Percentiles rank a stretch among this genome's conserved stretches.
These are phyloP conservation scores for Anagyrus pseudococci DNA, from an alignment of 2,888 invertebrate genomes.

Conservation along the genomic window DNA sequence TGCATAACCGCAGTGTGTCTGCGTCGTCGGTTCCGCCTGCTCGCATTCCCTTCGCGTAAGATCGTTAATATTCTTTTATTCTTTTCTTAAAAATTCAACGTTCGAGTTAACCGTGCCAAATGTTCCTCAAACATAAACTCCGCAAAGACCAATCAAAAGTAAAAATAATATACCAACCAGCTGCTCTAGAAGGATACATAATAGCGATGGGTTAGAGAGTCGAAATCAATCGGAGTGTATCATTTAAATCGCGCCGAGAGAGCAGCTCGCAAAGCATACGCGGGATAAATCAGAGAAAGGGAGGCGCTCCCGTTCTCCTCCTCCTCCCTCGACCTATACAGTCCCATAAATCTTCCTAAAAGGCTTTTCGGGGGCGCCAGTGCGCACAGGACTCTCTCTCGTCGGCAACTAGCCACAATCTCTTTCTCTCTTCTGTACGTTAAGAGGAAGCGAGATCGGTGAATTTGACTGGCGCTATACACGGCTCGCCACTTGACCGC, in stretches of 20 bases:
- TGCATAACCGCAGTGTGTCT: background rate
- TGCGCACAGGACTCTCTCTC: constrained; percentile 35
- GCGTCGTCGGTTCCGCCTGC: too few species aligned
- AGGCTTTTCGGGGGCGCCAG: constrained; percentile 46
- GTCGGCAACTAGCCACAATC: constrained; percentile 42
- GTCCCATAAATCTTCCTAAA: constrained; percentile 55
- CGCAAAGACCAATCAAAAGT: too few species aligned
- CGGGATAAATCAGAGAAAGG: constrained; percentile 5
- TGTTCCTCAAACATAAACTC: too few species aligned
- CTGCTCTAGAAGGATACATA: too few species aligned
- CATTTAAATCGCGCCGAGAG: constrained; percentile 33
- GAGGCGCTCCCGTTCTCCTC: constrained; percentile 3
- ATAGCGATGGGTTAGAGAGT: background rate
- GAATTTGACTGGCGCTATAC: constrained; percentile 58
- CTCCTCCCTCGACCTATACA: too few species aligned
- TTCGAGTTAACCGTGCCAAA: too few species aligned
- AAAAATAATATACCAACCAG: too few species aligned
- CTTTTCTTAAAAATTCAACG: too few species aligned
- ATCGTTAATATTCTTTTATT: too few species aligned
- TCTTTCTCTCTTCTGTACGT: background rate
- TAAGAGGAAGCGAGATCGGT: too few species aligned
- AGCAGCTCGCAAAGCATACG: background rate
- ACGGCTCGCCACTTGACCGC: constrained; percentile 62
- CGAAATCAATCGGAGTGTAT: constrained; percentile 32
- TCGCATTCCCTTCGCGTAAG: background rate